Evolutionary conservation across 2,113 vertebrate species (phyloP).

Genomic region (Leiothrix lutea): DNA sequence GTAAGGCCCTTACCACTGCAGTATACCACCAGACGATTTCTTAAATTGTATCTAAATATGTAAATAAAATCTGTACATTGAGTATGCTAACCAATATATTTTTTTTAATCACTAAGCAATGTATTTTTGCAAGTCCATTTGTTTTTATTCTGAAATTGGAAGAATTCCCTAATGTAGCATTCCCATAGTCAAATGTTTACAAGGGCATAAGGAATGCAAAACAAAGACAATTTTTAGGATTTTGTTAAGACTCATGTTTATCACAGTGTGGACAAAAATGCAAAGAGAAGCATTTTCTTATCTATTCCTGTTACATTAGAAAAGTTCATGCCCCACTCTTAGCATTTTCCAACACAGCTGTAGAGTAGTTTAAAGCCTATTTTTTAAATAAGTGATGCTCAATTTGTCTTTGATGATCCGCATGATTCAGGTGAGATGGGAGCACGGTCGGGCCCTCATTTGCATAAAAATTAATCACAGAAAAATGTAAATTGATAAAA

Average conservation of each 20-base stretch:
- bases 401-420: slow-evolving; percentile 89
- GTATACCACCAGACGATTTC: neutral
- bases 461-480: slow-evolving; percentile 94
- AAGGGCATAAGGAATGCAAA: slow-evolving; percentile 50
- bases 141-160: neutral
- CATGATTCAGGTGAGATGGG: slow-evolving; percentile 90
- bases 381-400: slow-evolving; percentile 88
- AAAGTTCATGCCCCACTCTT: slow-evolving; percentile 82
- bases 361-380: slow-evolving; percentile 86
- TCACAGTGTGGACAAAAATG: slow-evolving; percentile 63
- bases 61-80: neutral
- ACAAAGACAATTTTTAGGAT: slow-evolving; percentile 58
- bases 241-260: slow-evolving; percentile 77
- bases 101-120: neutral
- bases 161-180: neutral
- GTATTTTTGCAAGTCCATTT: neutral
- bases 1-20: neutral
- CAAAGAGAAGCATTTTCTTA: slow-evolving; percentile 75
- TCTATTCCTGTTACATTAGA: slow-evolving; percentile 78
- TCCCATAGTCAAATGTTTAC: slow-evolving; percentile 35
- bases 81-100: neutral
- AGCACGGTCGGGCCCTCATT: slow-evolving; percentile 83
- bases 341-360: slow-evolving; percentile 85
- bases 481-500: slow-evolving; percentile 93
- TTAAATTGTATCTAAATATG: neutral